Evolutionary conservation across 2,113 vertebrate genomes (phyloP).

Genomic region (Mormyrus iriodes): DNA sequence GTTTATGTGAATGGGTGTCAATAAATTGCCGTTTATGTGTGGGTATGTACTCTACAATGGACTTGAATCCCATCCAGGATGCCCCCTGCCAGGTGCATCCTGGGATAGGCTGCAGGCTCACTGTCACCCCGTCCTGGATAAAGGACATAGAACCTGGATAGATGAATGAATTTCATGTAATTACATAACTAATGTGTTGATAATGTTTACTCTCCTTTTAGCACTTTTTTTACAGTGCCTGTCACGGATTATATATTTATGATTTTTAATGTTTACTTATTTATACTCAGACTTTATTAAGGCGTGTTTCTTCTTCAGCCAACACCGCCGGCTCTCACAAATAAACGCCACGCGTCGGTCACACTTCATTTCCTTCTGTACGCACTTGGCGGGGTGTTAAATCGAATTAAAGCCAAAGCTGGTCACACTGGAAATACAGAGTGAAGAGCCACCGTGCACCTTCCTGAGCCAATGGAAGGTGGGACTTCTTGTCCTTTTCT

Average conservation of each 20-base stretch:
- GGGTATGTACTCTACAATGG: background rate
- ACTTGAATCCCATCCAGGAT: background rate
- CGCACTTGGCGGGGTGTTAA: background rate
- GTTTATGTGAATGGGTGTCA: background rate
- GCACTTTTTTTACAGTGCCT: background rate
- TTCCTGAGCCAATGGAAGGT: background rate
- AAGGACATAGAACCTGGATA: background rate
- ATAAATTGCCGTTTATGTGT: background rate
- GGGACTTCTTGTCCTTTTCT: background rate
- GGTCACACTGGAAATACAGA: background rate
- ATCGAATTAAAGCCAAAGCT: constrained; percentile 3
- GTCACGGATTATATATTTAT: background rate
- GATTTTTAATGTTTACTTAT: background rate
- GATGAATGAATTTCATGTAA: background rate
- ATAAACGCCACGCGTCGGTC: background rate
- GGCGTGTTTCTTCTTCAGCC: background rate
- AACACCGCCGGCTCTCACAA: background rate
- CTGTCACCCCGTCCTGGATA: background rate
- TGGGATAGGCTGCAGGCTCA: background rate
- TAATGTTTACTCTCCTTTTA: background rate
- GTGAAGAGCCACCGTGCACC: background rate
- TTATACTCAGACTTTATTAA: background rate
- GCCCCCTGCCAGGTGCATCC: background rate
- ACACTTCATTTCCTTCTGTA: background rate
- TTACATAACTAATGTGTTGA: background rate